Evolutionary conservation across 2,113 vertebrate genomes (phyloP), one percentile per base, ranked within the genome.

Genomic region (Perca fluviatilis): DNA sequence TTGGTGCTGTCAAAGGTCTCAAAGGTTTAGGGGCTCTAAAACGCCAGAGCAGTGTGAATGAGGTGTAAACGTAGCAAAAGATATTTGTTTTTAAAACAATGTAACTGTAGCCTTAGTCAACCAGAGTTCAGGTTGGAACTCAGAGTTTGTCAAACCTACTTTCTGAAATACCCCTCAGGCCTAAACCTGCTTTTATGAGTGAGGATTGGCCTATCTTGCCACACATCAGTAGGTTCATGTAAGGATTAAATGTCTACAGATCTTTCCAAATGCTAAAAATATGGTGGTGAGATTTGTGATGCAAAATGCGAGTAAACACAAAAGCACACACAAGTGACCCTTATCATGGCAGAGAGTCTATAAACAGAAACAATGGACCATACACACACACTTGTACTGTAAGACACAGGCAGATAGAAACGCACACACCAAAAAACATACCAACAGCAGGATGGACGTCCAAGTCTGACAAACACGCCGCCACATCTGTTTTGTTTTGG

Each of bases 311-410:
- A 69, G 53, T 70, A 86, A 89, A 87, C 23, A 77, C 16, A 69
- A 16, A 36, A 84, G 21, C 47, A 19, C 7, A 70, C 73, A 66
- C 21, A 68, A 53, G 43, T 80, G 40, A 71, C 7, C 62, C 19
- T 62, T 62, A 64, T 66, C 33, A 74, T 68, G 23, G 71, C 67
- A 62, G 25, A 51, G 23, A 49, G 43, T 58, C 14, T 53, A 25
- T 83, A 79, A 88, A 91, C 86, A 84, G 47, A 75, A 23, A 36
- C 3, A 10, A 49, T 33, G 56, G 83, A 85, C 88, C 90, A 88
- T 86, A 90, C 87, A 89, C 66, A 90, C 87, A 89, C 69, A 79
- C n/a, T 51, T 18, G 2, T n/a, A 46, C 23, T 15, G 18, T 14
- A 62, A 51, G 21, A 1, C n/a, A 46, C 54, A 36, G 16, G 80